phyloP scores from a whole-genome alignment of 2,888 invertebrate genomes.

The Xylocampa areola region DNA sequence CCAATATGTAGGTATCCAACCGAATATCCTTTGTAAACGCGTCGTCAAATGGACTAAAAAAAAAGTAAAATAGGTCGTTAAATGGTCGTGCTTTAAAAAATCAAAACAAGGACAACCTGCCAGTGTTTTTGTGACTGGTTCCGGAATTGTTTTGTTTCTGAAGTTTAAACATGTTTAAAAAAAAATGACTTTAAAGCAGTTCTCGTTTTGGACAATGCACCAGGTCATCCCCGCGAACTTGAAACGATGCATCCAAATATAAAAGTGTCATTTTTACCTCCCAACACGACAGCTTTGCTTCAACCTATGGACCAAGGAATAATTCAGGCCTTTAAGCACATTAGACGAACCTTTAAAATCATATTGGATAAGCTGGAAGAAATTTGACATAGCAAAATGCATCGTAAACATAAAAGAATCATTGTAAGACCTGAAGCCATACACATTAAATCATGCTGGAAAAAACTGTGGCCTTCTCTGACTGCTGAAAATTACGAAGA shows the following conservation, averaged over 20 bases:
- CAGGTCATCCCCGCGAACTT: constrained; percentile 51
- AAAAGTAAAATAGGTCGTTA: too few relatives aligned
- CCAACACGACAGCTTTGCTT: constrained; percentile 52
- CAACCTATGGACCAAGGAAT: constrained; percentile 59
- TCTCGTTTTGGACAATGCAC: constrained; percentile 30
- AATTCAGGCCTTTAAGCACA: constrained; percentile 55
- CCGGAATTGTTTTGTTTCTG: constrained; percentile 47
- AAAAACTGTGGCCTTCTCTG: constrained; percentile 51
- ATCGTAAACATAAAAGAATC: too few relatives aligned
- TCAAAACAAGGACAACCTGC: too few relatives aligned
- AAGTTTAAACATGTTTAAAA: constrained; percentile 52
- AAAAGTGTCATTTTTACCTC: constrained; percentile 22
- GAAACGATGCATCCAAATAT: constrained; percentile 48
- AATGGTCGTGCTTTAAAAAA: too few relatives aligned
- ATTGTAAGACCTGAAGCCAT: too few relatives aligned
- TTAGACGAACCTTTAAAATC: constrained; percentile 52
- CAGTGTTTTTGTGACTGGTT: constrained; percentile 54
- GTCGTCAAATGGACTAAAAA: too few relatives aligned
- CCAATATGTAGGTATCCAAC: too few relatives aligned
- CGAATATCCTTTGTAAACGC: too few relatives aligned
- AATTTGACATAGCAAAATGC: too few relatives aligned
- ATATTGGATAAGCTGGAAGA: constrained; percentile 46
- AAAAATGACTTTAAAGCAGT: neutral
- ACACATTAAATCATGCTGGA: neutral
- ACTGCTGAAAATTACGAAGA: too few relatives aligned